These are phyloP conservation scores for Ptychadena robeensis DNA, from an alignment of 2,797 vertebrate genomes.

Conservation along the genomic window DNA sequence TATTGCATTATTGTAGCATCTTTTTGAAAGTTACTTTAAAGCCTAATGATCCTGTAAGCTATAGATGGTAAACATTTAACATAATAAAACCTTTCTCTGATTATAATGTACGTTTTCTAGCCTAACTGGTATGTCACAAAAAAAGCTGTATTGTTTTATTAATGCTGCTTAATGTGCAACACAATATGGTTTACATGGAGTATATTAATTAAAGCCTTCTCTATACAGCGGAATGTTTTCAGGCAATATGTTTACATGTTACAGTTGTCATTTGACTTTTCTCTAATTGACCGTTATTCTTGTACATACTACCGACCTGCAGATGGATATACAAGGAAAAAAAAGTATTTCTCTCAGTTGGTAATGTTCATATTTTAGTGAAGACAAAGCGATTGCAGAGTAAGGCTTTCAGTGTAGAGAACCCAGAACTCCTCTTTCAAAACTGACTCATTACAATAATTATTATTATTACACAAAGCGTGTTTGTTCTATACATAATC, in stretches of 20 bases:
- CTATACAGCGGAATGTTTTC: neutral
- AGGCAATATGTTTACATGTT: constrained; percentile 7
- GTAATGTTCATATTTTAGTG: neutral
- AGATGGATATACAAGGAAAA: constrained; percentile 1
- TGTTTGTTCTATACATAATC: constrained; percentile 30
- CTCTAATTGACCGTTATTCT: constrained; percentile 18
- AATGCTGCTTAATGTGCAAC: neutral
- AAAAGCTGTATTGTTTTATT: neutral
- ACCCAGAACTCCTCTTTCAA: constrained; percentile 1
- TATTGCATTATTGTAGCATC: neutral
- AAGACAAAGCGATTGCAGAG: constrained; percentile 18
- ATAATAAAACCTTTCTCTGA: neutral
- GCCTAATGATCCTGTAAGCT: neutral
- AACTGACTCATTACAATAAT: constrained; percentile 40
- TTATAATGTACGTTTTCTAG: neutral
- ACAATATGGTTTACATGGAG: neutral
- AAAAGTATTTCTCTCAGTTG: neutral
- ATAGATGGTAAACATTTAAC: neutral
- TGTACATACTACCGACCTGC: neutral
- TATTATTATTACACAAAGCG: constrained; percentile 18
- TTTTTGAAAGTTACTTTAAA: neutral
- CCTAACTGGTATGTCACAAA: neutral
- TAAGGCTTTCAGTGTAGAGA: neutral
- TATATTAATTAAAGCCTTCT: constrained; percentile 15
- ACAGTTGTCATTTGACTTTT: constrained; percentile 22